Percentiles rank a stretch among this genome's conserved stretches.
phyloP scores from a whole-genome alignment of 2,113 vertebrate genomes.

The Cyanoliseus patagonus region DNA sequence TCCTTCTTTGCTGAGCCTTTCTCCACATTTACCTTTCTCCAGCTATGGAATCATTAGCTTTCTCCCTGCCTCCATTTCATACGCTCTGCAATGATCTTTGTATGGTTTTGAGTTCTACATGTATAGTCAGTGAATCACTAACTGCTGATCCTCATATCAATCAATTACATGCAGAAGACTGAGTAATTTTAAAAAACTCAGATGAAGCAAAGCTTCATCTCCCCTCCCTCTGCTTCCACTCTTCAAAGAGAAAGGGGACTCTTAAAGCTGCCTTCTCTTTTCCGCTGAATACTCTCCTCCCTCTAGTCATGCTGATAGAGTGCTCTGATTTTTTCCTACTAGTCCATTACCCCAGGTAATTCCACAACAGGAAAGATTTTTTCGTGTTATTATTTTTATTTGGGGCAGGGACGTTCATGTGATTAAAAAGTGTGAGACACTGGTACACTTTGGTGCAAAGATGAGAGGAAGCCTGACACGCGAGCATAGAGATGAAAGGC shows the following conservation, averaged over 20 bases:
- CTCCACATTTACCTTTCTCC: not conserved
- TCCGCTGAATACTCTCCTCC: not conserved
- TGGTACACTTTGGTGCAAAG: not conserved
- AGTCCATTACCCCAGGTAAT: not conserved
- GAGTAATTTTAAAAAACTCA: not conserved
- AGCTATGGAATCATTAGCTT: not conserved
- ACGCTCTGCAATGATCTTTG: not conserved
- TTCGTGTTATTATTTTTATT: not conserved
- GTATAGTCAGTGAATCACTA: not conserved
- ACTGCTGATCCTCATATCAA: not conserved
- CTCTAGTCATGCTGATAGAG: not conserved
- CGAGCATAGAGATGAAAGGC: not conserved
- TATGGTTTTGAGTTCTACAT: not conserved
- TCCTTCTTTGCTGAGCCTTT: no score
- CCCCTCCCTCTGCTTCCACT: not conserved
- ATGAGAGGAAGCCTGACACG: not conserved
- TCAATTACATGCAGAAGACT: not conserved
- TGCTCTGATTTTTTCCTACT: not conserved
- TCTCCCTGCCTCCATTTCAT: not conserved
- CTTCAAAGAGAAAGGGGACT: not conserved
- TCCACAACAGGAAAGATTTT: not conserved
- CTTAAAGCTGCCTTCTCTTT: not conserved
- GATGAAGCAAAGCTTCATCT: not conserved
- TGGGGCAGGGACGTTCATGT: not conserved
- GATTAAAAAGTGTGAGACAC: not conserved